These are phyloP conservation scores for Chunga burmeisteri DNA, from an alignment of 2,113 vertebrate genomes.

Conservation along the genomic window DNA sequence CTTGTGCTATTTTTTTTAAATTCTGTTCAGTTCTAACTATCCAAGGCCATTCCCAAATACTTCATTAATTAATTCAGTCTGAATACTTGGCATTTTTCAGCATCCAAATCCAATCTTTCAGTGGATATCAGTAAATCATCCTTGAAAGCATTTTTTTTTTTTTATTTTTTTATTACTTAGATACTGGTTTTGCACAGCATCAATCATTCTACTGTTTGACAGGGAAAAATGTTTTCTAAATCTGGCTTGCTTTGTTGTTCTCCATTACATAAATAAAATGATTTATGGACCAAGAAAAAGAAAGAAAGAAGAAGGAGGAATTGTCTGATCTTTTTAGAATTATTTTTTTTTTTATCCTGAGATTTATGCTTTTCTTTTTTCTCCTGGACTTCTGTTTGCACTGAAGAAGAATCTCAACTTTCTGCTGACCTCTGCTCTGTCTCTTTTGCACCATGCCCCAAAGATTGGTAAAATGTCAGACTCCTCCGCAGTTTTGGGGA, in stretches of 20 bases:
- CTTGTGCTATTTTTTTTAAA: accelerated
- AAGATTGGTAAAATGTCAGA: not conserved
- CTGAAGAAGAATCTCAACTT: not conserved
- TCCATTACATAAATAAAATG: conserved; percentile 56
- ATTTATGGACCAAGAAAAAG: conserved; percentile 47
- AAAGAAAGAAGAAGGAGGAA: not conserved
- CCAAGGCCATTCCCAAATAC: not conserved
- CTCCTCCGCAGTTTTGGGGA: not conserved
- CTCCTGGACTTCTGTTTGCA: not conserved
- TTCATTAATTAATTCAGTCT: conserved; percentile 25
- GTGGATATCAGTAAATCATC: conserved; percentile 56
- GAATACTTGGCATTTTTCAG: not conserved
- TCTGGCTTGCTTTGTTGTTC: conserved; percentile 40
- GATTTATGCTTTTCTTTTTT: not conserved
- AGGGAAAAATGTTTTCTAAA: conserved; percentile 53
- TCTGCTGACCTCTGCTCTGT: not conserved
- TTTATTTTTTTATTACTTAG: not conserved
- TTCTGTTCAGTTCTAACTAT: not conserved
- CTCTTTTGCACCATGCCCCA: accelerated
- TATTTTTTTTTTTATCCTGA: not conserved
- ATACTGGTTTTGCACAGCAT: conserved; percentile 35
- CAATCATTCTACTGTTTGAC: conserved; percentile 49
- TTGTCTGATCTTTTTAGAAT: not conserved
- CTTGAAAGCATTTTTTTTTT: not conserved
- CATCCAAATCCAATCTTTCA: not conserved